Conservation (phyloP, 2,113 vertebrate species). For the Rhizomys pruinosus region DNA sequence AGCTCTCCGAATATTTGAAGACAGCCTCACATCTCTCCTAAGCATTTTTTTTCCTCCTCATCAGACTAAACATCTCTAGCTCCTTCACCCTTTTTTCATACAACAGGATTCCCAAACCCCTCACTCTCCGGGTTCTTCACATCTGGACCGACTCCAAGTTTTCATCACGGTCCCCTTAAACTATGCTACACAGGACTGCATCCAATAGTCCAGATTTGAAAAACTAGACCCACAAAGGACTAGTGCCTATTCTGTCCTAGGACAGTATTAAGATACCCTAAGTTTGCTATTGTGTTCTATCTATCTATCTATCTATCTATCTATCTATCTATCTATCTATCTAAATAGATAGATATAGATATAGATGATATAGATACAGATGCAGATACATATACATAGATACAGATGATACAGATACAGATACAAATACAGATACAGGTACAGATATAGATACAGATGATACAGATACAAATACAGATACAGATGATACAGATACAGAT, state of each 20-base stretch:
- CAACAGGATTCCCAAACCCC: slow-evolving; percentile 18
- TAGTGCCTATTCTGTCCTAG: not conserved
- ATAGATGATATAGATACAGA: no score
- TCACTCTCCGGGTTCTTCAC: slow-evolving; percentile 7
- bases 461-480: no score
- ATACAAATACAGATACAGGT: no score
- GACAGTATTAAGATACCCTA: not conserved
- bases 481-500: no score
- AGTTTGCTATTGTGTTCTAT: not conserved
- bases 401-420: no score
- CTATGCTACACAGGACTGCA: not conserved
- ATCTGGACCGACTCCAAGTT: slow-evolving; percentile 63
- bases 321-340: not conserved
- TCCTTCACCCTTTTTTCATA: slow-evolving; percentile 62
- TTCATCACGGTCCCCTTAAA: not conserved
- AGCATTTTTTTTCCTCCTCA: slow-evolving; percentile 52
- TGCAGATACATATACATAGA: no score
- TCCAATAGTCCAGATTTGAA: not conserved
- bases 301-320: not conserved
- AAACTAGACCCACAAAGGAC: not conserved
- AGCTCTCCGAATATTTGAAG: slow-evolving; percentile 69
- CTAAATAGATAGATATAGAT: no score
- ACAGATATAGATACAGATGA: no score
- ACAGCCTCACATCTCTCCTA: slow-evolving; percentile 58
- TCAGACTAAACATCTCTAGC: slow-evolving; percentile 76